Conservation (phyloP, 2,888 invertebrate genomes). For the Sericinus montela region DNA sequence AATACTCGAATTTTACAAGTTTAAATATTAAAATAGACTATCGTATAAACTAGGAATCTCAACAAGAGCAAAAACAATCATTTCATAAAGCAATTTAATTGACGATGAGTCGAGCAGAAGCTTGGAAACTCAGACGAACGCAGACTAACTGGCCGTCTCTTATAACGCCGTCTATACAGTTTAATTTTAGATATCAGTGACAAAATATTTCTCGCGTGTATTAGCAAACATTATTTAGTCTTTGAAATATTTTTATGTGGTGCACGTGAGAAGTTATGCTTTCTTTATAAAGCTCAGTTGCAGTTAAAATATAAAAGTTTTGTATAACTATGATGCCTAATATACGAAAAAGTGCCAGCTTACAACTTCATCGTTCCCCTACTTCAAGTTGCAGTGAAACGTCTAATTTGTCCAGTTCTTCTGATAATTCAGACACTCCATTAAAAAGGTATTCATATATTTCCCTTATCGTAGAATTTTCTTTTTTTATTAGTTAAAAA, state of each 20-base stretch:
- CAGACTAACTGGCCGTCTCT: not conserved
- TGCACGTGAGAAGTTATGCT: not conserved
- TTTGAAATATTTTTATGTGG: not conserved
- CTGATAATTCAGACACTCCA: slow-evolving; percentile 51
- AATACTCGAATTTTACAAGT: too few relatives aligned
- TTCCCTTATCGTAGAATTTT: too few relatives aligned
- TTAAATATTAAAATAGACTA: too few relatives aligned
- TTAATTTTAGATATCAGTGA: slow-evolving; percentile 66
- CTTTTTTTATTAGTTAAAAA: too few relatives aligned
- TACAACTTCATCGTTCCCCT: slow-evolving; percentile 45
- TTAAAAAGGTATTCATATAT: slow-evolving; percentile 66
- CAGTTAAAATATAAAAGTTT: not conserved
- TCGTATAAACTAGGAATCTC: too few relatives aligned
- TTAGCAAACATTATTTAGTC: slow-evolving; percentile 7
- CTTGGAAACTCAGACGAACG: not conserved
- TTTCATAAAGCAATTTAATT: too few relatives aligned
- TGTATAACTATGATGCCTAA: slow-evolving; percentile 23
- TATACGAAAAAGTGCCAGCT: slow-evolving; percentile 50
- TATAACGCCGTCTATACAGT: slow-evolving; percentile 37
- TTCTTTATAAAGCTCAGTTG: too few relatives aligned
- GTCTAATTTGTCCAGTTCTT: slow-evolving; percentile 52
- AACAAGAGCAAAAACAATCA: too few relatives aligned
- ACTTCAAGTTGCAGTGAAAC: slow-evolving; percentile 55
- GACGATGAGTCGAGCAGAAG: not conserved
- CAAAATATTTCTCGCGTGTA: slow-evolving; percentile 44